Evolutionary conservation across 2,797 vertebrate species (phyloP).

Genomic region (Acropternis orthonyx): DNA sequence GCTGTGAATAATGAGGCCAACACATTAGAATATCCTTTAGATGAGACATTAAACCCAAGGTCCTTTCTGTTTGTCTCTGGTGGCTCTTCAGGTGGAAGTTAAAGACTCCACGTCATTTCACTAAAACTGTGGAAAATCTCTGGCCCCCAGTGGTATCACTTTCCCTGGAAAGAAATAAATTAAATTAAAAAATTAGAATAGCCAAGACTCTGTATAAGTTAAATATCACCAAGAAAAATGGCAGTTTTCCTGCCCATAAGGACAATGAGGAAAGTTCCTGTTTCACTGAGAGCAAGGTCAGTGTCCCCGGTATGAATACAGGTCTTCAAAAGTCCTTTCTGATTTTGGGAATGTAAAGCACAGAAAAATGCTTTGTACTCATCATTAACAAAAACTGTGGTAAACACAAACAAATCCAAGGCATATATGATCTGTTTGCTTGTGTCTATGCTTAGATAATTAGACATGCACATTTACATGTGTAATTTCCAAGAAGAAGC

Average conservation of each 20-base stretch:
- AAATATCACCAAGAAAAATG: not conserved
- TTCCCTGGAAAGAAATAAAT: not conserved
- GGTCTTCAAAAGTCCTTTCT: not conserved
- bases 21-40: slow-evolving; percentile 74
- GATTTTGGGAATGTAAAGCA: not conserved
- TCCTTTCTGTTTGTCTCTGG: slow-evolving; percentile 74
- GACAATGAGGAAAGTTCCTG: not conserved
- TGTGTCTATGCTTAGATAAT: not conserved
- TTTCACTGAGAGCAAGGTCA: not conserved
- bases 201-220: not conserved
- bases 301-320: not conserved
- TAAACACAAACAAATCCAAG: not conserved
- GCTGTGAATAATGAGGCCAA: slow-evolving; percentile 80
- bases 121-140: slow-evolving; percentile 26
- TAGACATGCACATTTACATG: not conserved
- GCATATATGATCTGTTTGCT: not conserved
- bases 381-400: not conserved
- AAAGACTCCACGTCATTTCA: slow-evolving; percentile 42
- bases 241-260: not conserved
- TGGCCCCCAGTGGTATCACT: not conserved
- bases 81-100: slow-evolving; percentile 73
- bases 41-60: slow-evolving; percentile 77
- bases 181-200: not conserved
- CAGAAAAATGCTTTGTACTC: not conserved
- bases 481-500: not conserved